Evolutionary conservation across 2,113 vertebrate species (phyloP), one percentile per base, ranked within the genome.

Genomic region (Dendropsophus ebraccatus): DNA sequence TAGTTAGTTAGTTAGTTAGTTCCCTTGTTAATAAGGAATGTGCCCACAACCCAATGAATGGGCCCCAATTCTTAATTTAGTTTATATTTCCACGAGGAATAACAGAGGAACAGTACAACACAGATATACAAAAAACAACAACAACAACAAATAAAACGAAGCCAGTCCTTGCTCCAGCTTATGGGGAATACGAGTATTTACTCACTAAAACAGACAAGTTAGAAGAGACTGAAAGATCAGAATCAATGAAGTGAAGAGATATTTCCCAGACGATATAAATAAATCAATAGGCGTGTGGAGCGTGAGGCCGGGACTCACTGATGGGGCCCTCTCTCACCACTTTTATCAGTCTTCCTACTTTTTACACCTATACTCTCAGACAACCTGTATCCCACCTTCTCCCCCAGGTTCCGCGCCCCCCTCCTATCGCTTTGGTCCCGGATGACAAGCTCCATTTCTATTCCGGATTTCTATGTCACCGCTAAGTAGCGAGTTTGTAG

Each of bases 361-460:
- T 32, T 67, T 47, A 75, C 72, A 75, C n/a, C 47, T 49, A 50
- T 17, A 16, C 23, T 11, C 28, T 58, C 1, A 13, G 82, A 21
- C 54, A 62, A 62, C 72, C 54, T 49, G 52, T 73, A 32, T 32
- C 19, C n/a, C 37, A 65, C 56, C 30, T 45, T 28, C 62, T 28
- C 81, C 60, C 37, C 23, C 81, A 41, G 67, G 14, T 35, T 56
- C 60, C 54, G 7, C 72, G 25, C 11, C 72, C 70, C 41, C 28
- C 49, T 60, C 52, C 73, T 41, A 30, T 6, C 10, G 28, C 45
- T 85, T 35, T 35, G 65, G 16, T 69, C 47, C 62, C 62, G 5
- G 30, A 45, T 86, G 84, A 86, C 84, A 86, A 60, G 77, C 67
- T 81, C 65, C 81, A 86, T 81, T 80, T 77, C 84, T 81, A 49